Base-by-base conservation (phyloP, 2,888 invertebrate species). In the Prosopocoilus inquinatus region DNA sequence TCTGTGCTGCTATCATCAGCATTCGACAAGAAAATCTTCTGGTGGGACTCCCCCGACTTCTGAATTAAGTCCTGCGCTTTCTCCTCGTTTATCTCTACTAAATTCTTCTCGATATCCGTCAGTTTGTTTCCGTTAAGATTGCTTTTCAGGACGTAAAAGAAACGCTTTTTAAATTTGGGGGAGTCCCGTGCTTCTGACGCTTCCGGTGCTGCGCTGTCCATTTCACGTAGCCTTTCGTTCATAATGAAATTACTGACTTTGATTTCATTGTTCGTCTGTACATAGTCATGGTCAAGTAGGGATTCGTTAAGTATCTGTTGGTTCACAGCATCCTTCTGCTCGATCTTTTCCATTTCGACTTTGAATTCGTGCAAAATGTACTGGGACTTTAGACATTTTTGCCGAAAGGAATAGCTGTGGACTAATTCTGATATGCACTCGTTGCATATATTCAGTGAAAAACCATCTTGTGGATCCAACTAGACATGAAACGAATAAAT, bases 221-320 rank as follows among this genome's bases (percentile, higher is more conserved):
- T 36, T 12, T 11, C 12, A 12, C 36, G 36, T 36, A 36, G 7
- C 12, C 1, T 36, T 36, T 36, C 16, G 8, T 9, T 9, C 16
- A 9, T 15, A 7, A 41, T 8, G 3, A 41, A 41, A 3, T 41
- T 16, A 11, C 28, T 20, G 3, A 53, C 53, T 8, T 53, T 48
- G 3, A 33, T 20, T 45, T 55, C 50, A 1, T 41, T 33, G 12
- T 41, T 50, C 9, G 34, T 50, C 15, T 9, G 11, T 35, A 46
- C 55, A 47, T 55, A 55, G 47, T 55, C 55, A 34, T 55, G 55
- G 34, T 50, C 50, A 9, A 36, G 9, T 12, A 50, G 12, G 15
- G 43, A 11, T 35, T 43, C 43, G 3, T 11, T 47, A 2, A 33
- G n/a, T 4, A 16, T 5, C n/a, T 50, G 38, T 11, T 16, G 13